Base-by-base conservation (phyloP, 2,113 vertebrate species). In the Calyptomena viridis region DNA sequence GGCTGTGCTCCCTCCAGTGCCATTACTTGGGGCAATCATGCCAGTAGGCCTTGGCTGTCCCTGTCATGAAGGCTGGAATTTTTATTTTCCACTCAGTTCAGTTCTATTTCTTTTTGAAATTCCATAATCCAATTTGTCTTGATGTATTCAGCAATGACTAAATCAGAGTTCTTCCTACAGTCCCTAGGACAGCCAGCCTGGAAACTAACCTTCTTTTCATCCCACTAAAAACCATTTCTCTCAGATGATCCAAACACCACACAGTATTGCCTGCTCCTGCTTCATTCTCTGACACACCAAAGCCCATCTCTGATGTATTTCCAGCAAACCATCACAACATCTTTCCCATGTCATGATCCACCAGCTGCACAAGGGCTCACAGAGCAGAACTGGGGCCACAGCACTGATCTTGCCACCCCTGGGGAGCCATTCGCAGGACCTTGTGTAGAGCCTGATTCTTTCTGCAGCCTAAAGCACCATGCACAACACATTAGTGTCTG, bases 41-140 rank as follows among this genome's bases (percentile, higher is more conserved):
- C 8, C 44, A 58, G 25, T 3, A 84, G 56, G 31, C 56, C n/a
- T 71, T 0, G 0, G 31, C 35, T 58, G 68, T 4, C 14, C 6
- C 44, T 47, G 6, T n/a, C 28, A 55, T 27, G 21, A 73, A 88
- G 31, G 56, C 25, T 94, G n/a, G 63, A 63, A 75, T 31, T 35
- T 37, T 63, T 28, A 42, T 63, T 82, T 55, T 59, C 39, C 52
- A 67, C 23, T 39, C 47, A 71, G 28, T 47, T 80, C 53, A 20
- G 42, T 22, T 89, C 30, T n/a, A 28, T 59, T 50, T 76, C 5
- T 89, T 89, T 68, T 73, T 40, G 60, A 35, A 69, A 87, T 69
- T 81, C 37, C 39, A 69, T 17, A 56, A 33, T 10, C 12, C 19
- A 1, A 11, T 39, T 50, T 25, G 17, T 68, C 47, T 81, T 62